These are phyloP conservation scores for Pangasius djambal DNA, from an alignment of 2,797 vertebrate genomes.

Conservation along the genomic window DNA sequence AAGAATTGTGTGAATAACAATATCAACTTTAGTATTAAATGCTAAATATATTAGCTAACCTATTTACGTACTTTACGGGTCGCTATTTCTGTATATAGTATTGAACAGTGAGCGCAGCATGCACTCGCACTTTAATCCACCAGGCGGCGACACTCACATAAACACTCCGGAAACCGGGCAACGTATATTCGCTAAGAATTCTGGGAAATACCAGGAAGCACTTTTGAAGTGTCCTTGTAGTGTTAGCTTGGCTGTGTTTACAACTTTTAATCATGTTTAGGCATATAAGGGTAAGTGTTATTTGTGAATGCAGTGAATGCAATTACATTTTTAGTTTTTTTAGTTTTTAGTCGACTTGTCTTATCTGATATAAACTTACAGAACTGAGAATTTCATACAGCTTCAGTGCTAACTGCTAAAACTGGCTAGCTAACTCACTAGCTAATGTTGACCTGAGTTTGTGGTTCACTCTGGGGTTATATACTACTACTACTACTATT, in stretches of 20 bases:
- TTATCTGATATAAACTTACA: background rate
- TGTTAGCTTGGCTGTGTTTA: background rate
- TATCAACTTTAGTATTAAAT: background rate
- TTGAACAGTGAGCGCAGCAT: background rate
- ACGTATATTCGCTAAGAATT: background rate
- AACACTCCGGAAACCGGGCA: background rate
- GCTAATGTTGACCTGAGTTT: background rate
- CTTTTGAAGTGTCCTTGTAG: constrained; percentile 60
- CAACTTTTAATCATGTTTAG: constrained; percentile 62
- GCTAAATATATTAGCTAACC: too few species aligned
- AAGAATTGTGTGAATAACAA: background rate
- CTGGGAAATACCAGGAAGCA: constrained; percentile 24
- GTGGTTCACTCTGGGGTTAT: background rate
- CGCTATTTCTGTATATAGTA: background rate
- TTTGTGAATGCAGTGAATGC: background rate
- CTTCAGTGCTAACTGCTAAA: background rate
- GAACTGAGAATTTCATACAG: background rate
- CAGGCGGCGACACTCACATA: constrained; percentile 22
- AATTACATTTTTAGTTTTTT: background rate
- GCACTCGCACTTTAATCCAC: background rate
- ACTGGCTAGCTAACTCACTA: background rate
- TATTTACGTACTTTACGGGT: background rate
- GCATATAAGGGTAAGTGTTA: background rate
- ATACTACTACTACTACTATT: too few species aligned
- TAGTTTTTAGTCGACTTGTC: background rate